Evolutionary conservation across 2,888 invertebrate genomes (phyloP).

Genomic region (Syrphus vitripennis): DNA sequence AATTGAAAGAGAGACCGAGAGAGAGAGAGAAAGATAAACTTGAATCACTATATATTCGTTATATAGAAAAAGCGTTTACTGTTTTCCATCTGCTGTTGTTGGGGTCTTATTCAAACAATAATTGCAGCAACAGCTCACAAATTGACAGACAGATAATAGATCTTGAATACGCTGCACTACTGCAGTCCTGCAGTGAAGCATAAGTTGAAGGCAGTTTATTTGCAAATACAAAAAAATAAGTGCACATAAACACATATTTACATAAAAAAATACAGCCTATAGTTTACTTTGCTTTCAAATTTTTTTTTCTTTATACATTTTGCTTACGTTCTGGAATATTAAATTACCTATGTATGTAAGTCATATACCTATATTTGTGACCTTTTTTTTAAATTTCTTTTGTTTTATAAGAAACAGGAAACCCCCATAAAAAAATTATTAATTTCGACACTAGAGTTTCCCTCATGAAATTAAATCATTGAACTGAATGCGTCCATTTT

Average conservation of each 20-base stretch:
- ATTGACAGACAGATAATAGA: constrained; percentile 59
- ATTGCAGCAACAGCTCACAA: constrained; percentile 44
- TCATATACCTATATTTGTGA: too few relatives aligned
- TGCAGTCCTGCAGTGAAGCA: constrained; percentile 45
- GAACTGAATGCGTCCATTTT: too few relatives aligned
- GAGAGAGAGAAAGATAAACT: neutral
- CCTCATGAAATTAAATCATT: too few relatives aligned
- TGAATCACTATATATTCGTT: neutral
- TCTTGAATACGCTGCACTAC: constrained; percentile 27
- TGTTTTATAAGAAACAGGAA: constrained; percentile 37
- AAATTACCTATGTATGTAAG: constrained; percentile 47
- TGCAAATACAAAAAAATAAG: constrained; percentile 40
- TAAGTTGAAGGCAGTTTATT: constrained; percentile 69
- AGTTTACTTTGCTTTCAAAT: neutral
- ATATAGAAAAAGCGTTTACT: neutral
- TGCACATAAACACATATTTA: neutral
- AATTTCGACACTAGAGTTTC: too few relatives aligned
- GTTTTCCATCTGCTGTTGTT: constrained; percentile 1
- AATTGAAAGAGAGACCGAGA: constrained; percentile 36
- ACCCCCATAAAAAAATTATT: neutral
- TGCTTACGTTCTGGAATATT: constrained; percentile 42
- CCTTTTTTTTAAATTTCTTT: neutral
- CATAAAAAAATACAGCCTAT: neutral
- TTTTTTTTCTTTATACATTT: neutral
- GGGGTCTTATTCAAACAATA: constrained; percentile 33